Evolutionary conservation across 2,888 invertebrate genomes (phyloP), one percentile per base, ranked within the genome.

Genomic region (Neoascia interrupta): DNA sequence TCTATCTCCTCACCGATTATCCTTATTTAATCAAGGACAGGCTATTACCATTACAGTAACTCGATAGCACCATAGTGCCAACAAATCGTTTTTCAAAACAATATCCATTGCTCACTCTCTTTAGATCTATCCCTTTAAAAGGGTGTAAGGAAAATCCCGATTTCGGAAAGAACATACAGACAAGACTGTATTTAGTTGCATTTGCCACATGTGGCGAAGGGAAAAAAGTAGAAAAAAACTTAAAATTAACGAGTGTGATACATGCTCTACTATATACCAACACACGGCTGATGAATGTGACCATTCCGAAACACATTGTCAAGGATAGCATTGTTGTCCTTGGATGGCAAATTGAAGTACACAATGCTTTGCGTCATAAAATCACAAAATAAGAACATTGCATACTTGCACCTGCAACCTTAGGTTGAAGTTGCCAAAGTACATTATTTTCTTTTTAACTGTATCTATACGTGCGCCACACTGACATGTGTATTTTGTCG

Each of bases 81-180:
- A 66, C 74, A 61, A 74, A 74, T 61, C 68, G 68, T 61, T 61
- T 54, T 68, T 68, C 74, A 60, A 53, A 60, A 31, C 39, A 47
- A 47, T 53, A 39, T 18, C 53, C 45, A 45, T 45, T 73, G 43
- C 66, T 58, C 51, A 53, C 41, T 5, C 36, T 47, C 31, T 13
- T 11, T 69, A 11, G 5, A 19, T n/a, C n/a, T 58, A 11, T 37
- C 13, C 15, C 10, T 8, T 13, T 36, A 13, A 49, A 15, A 21
- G 41, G 41, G 56, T 39, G 31, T 43, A 28, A 13, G 11, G 31
- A 19, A 4, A 28, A 23, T 4, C 28, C 6, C 8, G 15, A 56
- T 56, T 58, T 56, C 64, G 11, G 16, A 36, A 51, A 37, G 28
- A 18, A 18, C 8, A 8, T 26, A 1, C 26, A 36, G 19, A n/a